A percentile compares a stretch with the other conserved stretches of the same genome.
Conservation (phyloP, 2,113 vertebrate species). For the Sardina pilchardus region DNA sequence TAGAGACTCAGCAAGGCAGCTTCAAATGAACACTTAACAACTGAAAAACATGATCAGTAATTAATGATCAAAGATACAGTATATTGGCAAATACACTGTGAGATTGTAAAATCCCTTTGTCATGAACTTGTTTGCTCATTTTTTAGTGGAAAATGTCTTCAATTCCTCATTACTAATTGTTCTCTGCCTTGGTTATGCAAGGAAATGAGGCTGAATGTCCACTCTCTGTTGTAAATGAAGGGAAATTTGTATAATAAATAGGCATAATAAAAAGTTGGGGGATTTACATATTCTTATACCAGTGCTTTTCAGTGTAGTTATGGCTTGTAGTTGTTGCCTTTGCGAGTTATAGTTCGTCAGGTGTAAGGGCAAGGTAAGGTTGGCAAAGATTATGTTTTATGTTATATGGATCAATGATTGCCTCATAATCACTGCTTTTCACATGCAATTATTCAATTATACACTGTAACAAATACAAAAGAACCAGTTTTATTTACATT, state of each 20-base stretch:
- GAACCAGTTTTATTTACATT: background rate
- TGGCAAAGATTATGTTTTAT: too few relatives aligned
- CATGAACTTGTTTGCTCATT: background rate
- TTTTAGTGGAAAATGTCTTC: too few relatives aligned
- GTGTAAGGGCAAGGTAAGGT: too few relatives aligned
- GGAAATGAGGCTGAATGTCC: background rate
- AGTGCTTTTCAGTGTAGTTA: too few relatives aligned
- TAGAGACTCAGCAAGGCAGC: background rate
- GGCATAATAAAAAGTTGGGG: background rate
- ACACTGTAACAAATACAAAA: background rate
- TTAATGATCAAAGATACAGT: background rate
- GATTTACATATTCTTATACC: too few relatives aligned
- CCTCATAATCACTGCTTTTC: too few relatives aligned
- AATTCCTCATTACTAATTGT: background rate
- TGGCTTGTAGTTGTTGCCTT: too few relatives aligned
- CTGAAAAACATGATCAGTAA: background rate
- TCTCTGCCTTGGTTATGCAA: background rate
- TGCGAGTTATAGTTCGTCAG: too few relatives aligned
- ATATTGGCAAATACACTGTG: background rate
- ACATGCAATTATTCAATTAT: background rate
- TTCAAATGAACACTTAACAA: background rate
- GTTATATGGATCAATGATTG: too few relatives aligned
- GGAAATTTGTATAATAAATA: background rate
- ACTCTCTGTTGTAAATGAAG: background rate
- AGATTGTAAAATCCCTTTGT: background rate